A percentile compares a stretch with the other conserved stretches of the same genome.
phyloP scores from a whole-genome alignment of 2,888 invertebrate species.

The Ophion ellenae region DNA sequence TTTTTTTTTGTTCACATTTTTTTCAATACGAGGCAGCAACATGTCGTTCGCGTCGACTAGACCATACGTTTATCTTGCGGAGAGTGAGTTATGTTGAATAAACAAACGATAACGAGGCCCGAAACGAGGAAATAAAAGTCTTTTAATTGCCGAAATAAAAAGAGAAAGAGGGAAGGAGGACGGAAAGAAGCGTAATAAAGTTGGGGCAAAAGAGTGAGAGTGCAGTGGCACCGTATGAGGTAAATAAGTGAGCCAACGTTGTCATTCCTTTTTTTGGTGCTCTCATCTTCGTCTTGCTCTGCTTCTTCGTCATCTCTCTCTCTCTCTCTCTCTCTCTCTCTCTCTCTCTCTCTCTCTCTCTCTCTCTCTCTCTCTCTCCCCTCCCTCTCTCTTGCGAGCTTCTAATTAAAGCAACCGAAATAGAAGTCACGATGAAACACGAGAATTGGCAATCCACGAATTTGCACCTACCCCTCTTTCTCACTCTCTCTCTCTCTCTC shows the following conservation, averaged over 20 bases:
- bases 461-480: constrained; percentile 28
- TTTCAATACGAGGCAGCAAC: constrained; percentile 31
- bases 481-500: neutral
- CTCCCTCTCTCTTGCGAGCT: constrained; percentile 6
- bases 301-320: constrained; percentile 17
- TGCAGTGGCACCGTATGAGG: constrained; percentile 30
- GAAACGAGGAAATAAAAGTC: constrained; percentile 48
- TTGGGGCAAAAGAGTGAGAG: constrained; percentile 39
- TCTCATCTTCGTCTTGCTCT: neutral
- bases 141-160: constrained; percentile 49
- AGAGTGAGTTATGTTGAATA: constrained; percentile 39
- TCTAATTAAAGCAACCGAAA: constrained; percentile 64
- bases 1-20: neutral
- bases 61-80: constrained; percentile 36
- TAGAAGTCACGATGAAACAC: constrained; percentile 49
- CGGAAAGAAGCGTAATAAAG: neutral
- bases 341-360: too few species aligned
- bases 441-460: constrained; percentile 53
- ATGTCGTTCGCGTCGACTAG: constrained; percentile 51
- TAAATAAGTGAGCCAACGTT: constrained; percentile 47
- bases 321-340: constrained; percentile 22
- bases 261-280: neutral
- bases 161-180: neutral
- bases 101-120: constrained; percentile 35
- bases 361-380: constrained; percentile 7